phyloP scores from a whole-genome alignment of 2,888 invertebrate species.

The Pomacea canaliculata region DNA sequence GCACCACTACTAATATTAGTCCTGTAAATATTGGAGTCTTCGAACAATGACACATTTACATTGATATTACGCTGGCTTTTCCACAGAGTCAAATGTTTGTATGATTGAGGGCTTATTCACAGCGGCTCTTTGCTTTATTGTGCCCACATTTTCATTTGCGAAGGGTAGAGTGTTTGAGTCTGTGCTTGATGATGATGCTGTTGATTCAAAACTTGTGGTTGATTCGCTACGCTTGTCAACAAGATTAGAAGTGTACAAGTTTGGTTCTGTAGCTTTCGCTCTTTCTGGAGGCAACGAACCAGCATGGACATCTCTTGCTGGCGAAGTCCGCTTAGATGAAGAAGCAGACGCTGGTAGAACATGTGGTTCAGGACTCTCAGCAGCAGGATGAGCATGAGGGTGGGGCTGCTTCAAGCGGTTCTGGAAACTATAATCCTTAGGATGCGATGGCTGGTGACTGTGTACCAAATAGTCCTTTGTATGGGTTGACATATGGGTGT shows the following conservation, averaged over 20 bases:
- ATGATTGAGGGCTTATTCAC: conserved; percentile 61
- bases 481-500: conserved; percentile 31
- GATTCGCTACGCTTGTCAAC: conserved; percentile 37
- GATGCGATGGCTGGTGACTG: conserved; percentile 5
- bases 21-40: conserved; percentile 21
- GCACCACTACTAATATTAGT: not conserved
- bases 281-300: conserved; percentile 1
- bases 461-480: conserved; percentile 10
- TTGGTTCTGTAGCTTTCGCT: not conserved
- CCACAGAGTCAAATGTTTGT: conserved; percentile 43
- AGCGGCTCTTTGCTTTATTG: conserved; percentile 85
- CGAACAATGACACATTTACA: conserved; percentile 40
- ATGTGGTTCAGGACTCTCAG: conserved; percentile 12
- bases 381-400: not conserved
- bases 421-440: conserved; percentile 22
- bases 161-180: conserved; percentile 91
- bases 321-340: conserved; percentile 6
- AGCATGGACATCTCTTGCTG: conserved; percentile 19
- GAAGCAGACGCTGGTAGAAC: not conserved
- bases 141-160: conserved; percentile 98
- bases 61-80: conserved; percentile 36
- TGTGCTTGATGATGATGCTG: conserved; percentile 79
- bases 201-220: conserved; percentile 49
- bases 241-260: conserved; percentile 6
- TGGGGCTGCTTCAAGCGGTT: conserved; percentile 17